Conservation (phyloP, 2,797 vertebrate species). For the Apogon hyalosoma region DNA sequence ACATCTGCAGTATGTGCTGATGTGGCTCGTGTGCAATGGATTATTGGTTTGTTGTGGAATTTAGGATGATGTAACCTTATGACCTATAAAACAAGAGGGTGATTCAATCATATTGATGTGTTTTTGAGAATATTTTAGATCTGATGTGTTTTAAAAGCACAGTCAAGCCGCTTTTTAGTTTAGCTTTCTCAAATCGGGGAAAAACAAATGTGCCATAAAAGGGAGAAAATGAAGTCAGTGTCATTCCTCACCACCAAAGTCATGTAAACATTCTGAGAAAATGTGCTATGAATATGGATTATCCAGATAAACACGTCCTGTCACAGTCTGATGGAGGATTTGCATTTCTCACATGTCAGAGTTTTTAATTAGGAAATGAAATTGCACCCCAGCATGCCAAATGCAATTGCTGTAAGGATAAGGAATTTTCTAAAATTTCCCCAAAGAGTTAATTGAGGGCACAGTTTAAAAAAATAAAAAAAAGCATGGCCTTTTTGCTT, state of each 20-base stretch:
- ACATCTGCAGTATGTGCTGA: slow-evolving; percentile 26
- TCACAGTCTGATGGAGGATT: slow-evolving; percentile 48
- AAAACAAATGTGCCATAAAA: slow-evolving; percentile 6
- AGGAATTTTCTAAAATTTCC: slow-evolving; percentile 58
- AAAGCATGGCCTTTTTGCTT: too few relatives aligned
- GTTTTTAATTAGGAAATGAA: slow-evolving; percentile 65
- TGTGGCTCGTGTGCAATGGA: slow-evolving; percentile 14
- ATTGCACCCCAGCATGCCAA: slow-evolving; percentile 45
- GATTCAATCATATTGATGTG: slow-evolving; percentile 26
- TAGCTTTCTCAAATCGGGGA: too few relatives aligned
- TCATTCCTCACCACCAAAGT: slow-evolving; percentile 21
- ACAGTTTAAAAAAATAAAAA: neutral
- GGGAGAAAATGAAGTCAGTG: slow-evolving; percentile 13
- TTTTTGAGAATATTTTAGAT: slow-evolving; percentile 12
- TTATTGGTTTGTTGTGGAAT: slow-evolving; percentile 41
- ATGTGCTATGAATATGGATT: slow-evolving; percentile 60
- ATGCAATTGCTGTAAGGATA: slow-evolving; percentile 66
- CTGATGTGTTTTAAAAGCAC: too few relatives aligned
- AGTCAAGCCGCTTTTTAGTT: too few relatives aligned
- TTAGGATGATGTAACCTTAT: slow-evolving; percentile 27
- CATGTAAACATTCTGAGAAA: slow-evolving; percentile 18
- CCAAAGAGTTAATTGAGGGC: slow-evolving; percentile 49
- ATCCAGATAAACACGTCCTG: slow-evolving; percentile 14
- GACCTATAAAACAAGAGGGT: slow-evolving; percentile 8
- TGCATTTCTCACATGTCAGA: slow-evolving; percentile 64